phyloP scores from a whole-genome alignment of 2,797 vertebrate species.

The Darevskia mixta region DNA sequence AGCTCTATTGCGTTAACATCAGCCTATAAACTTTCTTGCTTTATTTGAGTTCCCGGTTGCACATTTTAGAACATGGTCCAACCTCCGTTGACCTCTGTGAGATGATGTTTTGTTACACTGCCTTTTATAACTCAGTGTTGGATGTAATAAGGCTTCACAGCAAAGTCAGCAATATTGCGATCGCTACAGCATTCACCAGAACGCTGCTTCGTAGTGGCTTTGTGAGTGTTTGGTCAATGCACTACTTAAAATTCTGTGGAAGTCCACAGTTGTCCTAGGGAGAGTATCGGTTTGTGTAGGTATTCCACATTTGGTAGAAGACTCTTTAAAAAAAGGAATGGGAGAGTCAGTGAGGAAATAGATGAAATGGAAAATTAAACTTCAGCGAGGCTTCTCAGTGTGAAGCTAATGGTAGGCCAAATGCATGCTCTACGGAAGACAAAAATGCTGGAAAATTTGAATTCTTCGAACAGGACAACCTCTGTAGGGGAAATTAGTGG shows the following conservation, averaged over 20 bases:
- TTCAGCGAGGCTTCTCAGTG: background rate
- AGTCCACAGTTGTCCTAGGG: background rate
- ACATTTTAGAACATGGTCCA: background rate
- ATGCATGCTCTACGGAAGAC: background rate
- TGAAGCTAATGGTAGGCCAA: constrained; percentile 11
- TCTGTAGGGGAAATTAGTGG: background rate
- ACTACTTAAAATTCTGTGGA: background rate
- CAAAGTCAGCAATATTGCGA: background rate
- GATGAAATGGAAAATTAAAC: constrained; percentile 27
- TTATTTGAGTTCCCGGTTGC: background rate
- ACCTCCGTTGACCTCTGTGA: background rate
- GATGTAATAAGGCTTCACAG: background rate
- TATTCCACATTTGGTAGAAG: background rate
- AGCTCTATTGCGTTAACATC: background rate
- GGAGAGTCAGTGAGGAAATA: background rate
- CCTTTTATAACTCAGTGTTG: constrained; percentile 8
- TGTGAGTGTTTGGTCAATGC: background rate
- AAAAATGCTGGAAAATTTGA: background rate
- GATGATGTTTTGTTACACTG: constrained; percentile 6
- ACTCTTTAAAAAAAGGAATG: background rate
- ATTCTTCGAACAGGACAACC: constrained; percentile 2
- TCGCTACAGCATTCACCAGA: background rate
- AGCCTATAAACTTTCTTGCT: background rate
- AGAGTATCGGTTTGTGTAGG: background rate
- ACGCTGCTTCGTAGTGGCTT: background rate